phyloP scores from a whole-genome alignment of 1,140 invertebrate genomes.

The Bombus impatiens region DNA sequence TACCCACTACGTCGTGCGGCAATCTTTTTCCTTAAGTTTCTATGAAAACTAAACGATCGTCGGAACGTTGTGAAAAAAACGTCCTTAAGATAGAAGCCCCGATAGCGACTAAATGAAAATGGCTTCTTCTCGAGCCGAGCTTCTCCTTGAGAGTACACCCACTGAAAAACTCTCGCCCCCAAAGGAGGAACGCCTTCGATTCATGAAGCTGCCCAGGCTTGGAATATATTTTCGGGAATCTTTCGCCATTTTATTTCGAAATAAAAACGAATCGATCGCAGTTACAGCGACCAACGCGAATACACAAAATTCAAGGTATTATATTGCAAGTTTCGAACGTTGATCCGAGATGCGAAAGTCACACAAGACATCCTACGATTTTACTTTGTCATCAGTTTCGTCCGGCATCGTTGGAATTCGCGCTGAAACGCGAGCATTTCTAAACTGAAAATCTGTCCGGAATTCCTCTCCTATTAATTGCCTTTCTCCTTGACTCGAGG shows the following conservation, averaged over 20 bases:
- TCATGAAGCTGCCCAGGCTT: background rate
- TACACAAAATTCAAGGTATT: background rate
- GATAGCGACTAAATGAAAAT: slow-evolving; percentile 29
- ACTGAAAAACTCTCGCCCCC: background rate
- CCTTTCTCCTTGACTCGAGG: slow-evolving; percentile 7
- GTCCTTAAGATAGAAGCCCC: background rate
- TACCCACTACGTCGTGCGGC: too few relatives aligned
- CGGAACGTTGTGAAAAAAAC: slow-evolving; percentile 26
- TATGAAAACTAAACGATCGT: slow-evolving; percentile 35
- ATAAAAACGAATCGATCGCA: background rate
- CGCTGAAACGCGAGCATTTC: slow-evolving; percentile 60
- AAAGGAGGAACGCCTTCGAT: background rate
- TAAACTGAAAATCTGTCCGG: slow-evolving; percentile 68
- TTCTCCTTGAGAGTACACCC: background rate
- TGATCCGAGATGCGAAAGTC: background rate
- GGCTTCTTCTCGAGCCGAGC: background rate
- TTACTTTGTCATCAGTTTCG: background rate
- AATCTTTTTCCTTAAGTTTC: background rate
- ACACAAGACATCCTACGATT: background rate
- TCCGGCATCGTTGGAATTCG: slow-evolving; percentile 45
- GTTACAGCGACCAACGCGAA: background rate
- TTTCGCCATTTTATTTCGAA: background rate
- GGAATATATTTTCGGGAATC: background rate
- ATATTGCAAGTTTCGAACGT: background rate
- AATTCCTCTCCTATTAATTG: slow-evolving; percentile 49